Evolutionary conservation across 2,113 vertebrate species (phyloP).

Genomic region (Carollia perspicillata): DNA sequence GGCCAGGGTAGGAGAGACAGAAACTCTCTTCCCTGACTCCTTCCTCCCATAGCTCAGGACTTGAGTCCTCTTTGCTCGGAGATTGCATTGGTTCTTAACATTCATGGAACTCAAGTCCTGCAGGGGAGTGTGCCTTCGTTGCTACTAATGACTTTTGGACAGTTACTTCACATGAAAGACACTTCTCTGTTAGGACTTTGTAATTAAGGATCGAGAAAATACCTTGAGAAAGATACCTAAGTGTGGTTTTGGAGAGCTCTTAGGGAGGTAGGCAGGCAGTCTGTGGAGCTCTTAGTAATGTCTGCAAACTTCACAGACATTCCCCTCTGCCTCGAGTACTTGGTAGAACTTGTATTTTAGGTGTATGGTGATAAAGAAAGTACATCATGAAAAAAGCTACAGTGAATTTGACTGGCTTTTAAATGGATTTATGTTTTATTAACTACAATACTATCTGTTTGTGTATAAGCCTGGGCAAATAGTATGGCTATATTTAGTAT

Average conservation of each 20-base stretch:
- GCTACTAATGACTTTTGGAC: slow-evolving; percentile 15
- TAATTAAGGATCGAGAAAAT: slow-evolving; percentile 2
- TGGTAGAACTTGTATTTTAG: background rate
- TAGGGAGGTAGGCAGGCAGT: background rate
- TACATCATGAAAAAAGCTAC: background rate
- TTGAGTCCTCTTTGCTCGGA: background rate
- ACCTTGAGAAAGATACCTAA: background rate
- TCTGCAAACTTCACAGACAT: background rate
- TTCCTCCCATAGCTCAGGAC: background rate
- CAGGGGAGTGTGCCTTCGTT: background rate
- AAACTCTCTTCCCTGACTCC: background rate
- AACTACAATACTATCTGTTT: background rate
- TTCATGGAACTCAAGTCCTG: background rate
- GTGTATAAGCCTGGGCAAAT: background rate
- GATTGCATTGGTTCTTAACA: background rate
- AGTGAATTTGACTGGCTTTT: background rate
- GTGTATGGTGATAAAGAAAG: background rate
- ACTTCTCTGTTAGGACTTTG: background rate
- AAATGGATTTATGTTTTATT: slow-evolving; percentile 30
- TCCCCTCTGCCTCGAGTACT: background rate
- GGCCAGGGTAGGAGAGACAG: background rate
- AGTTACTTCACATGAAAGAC: slow-evolving; percentile 7
- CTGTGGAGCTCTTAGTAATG: background rate
- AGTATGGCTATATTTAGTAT: background rate
- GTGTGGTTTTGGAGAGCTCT: background rate